Percentiles rank a stretch among this genome's conserved stretches.
Evolutionary conservation across 2,113 vertebrate genomes (phyloP).

Genomic region (Antigone vipio): DNA sequence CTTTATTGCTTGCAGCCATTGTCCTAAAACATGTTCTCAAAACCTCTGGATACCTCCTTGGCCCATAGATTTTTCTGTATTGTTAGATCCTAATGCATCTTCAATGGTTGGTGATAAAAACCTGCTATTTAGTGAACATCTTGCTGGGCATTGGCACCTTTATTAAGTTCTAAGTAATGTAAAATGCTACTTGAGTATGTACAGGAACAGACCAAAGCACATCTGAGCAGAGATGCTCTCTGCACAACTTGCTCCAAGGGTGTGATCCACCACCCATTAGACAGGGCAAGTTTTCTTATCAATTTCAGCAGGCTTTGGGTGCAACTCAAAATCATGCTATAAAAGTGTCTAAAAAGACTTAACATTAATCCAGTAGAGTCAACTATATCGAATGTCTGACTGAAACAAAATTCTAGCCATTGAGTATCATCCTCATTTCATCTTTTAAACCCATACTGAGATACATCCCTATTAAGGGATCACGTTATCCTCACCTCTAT

Average conservation of each 20-base stretch:
- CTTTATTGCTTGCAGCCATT: background rate
- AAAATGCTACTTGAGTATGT: background rate
- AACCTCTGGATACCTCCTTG: background rate
- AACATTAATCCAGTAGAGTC: background rate
- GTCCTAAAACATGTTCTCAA: background rate
- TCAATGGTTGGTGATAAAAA: background rate
- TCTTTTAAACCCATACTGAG: background rate
- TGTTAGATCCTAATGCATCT: background rate
- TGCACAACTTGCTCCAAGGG: background rate
- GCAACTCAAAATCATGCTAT: background rate
- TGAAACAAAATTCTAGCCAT: background rate
- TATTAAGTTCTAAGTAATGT: background rate
- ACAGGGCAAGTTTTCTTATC: background rate
- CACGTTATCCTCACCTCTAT: background rate
- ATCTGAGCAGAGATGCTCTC: background rate
- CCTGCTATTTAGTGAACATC: background rate
- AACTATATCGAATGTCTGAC: background rate
- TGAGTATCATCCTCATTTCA: background rate
- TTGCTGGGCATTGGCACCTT: background rate
- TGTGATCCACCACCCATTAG: background rate
- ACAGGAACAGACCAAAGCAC: background rate
- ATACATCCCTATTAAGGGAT: background rate
- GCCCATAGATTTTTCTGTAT: background rate
- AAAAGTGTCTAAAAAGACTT: background rate
- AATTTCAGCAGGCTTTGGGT: background rate